A percentile compares a stretch with the other conserved stretches of the same genome.
These are phyloP conservation scores for Babylonia areolata DNA, from an alignment of 1,140 invertebrate species.

Conservation along the genomic window DNA sequence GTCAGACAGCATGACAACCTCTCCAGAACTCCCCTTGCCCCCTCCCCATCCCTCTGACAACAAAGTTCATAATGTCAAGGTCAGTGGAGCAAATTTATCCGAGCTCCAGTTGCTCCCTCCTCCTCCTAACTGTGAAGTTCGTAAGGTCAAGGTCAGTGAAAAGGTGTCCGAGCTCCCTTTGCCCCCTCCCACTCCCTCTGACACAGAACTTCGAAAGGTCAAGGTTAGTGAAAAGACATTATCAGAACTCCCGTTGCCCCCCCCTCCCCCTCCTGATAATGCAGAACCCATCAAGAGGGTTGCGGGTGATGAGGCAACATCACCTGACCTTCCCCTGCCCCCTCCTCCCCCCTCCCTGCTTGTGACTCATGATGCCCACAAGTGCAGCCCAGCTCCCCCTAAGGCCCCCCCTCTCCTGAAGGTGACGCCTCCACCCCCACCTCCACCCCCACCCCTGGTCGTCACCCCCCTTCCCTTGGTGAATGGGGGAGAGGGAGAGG, in stretches of 20 bases:
- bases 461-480: background rate
- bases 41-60: too few species aligned
- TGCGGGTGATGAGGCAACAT: background rate
- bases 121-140: background rate
- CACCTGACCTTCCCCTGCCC: background rate
- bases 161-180: too few species aligned
- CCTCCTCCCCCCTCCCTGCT: constrained; percentile 2
- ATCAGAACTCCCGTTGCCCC: background rate
- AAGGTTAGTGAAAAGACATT: background rate
- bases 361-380: background rate
- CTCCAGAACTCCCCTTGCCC: too few species aligned
- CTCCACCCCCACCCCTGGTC: constrained; percentile 22
- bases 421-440: constrained; percentile 21
- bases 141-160: too few species aligned
- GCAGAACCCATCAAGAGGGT: background rate
- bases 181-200: too few species aligned
- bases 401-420: background rate
- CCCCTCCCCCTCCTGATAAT: background rate
- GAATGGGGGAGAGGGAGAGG: background rate
- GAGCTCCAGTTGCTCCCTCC: constrained; percentile 10
- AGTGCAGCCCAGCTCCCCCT: background rate
- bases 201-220: too few species aligned
- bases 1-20: too few species aligned
- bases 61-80: too few species aligned
- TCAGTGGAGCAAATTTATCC: background rate